phyloP scores from a whole-genome alignment of 2,113 vertebrate species.

The Recurvirostra avosetta region DNA sequence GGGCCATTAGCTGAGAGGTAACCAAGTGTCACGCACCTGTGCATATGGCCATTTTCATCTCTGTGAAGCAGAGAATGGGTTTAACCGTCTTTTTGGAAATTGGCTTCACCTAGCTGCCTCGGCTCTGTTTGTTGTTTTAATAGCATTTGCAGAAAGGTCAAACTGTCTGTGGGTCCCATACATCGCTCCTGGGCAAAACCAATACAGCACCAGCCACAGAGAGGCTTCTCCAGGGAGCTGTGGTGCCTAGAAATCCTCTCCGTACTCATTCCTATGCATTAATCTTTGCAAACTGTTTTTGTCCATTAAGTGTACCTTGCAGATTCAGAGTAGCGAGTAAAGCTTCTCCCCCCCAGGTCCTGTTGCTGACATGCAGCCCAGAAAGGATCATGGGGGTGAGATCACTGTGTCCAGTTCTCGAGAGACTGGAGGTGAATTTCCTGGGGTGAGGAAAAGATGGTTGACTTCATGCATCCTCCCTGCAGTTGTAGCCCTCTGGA shows the following conservation, averaged over 20 bases:
- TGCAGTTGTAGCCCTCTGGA: not conserved
- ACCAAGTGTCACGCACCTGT: not conserved
- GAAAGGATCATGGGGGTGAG: not conserved
- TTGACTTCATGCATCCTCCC: not conserved
- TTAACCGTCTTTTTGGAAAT: not conserved
- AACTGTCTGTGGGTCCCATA: not conserved
- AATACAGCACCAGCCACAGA: not conserved
- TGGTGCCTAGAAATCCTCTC: not conserved
- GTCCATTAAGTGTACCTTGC: not conserved
- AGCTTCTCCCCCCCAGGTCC: not conserved
- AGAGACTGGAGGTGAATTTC: not conserved
- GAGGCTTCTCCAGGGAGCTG: not conserved
- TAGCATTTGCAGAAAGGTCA: slow-evolving; percentile 40
- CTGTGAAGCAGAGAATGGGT: not conserved
- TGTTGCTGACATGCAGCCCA: not conserved
- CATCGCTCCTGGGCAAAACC: not conserved
- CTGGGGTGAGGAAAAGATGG: not conserved
- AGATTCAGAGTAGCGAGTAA: not conserved
- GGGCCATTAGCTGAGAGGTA: not conserved
- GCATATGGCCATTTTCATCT: not conserved
- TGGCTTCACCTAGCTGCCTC: not conserved
- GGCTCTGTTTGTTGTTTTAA: not conserved
- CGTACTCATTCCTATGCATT: not conserved
- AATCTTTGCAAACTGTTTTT: not conserved
- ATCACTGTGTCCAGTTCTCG: not conserved